phyloP scores from a whole-genome alignment of 2,113 vertebrate species.

The Platichthys flesus region DNA sequence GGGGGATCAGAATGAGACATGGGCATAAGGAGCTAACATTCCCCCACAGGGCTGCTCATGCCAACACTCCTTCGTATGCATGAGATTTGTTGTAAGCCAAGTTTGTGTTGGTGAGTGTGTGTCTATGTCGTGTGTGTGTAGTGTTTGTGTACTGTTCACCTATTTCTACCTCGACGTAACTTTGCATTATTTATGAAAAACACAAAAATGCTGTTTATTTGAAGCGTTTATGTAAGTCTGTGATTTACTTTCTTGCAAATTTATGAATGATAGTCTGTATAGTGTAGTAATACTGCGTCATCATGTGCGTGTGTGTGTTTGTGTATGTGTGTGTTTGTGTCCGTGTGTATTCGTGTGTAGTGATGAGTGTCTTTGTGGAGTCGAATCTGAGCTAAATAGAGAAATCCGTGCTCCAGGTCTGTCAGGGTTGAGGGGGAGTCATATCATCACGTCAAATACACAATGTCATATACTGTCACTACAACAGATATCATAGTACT shows the following conservation, averaged over 20 bases:
- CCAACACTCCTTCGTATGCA: conserved; percentile 52
- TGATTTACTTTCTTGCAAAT: neutral
- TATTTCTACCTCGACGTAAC: neutral
- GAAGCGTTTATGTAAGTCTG: neutral
- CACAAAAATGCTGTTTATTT: neutral
- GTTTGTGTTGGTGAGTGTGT: neutral
- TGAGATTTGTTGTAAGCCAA: conserved; percentile 32
- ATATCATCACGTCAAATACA: neutral
- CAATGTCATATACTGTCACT: neutral
- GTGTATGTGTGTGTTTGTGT: neutral
- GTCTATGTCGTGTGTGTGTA: conserved; percentile 23
- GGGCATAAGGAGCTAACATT: conserved; percentile 46
- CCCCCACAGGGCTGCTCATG: conserved; percentile 21
- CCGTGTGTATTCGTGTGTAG: neutral
- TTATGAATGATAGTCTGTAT: neutral
- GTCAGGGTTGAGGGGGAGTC: conserved; percentile 17
- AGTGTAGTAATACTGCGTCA: neutral
- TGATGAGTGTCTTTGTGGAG: neutral
- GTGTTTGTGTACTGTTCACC: neutral
- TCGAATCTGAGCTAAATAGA: neutral
- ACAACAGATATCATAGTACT: neutral
- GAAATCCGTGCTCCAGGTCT: neutral
- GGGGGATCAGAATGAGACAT: conserved; percentile 43
- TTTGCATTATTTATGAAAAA: neutral
- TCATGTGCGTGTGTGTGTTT: neutral